Percentiles rank a stretch among this genome's conserved stretches.
phyloP scores from a whole-genome alignment of 2,888 invertebrate species.

The Machimus rusticus region DNA sequence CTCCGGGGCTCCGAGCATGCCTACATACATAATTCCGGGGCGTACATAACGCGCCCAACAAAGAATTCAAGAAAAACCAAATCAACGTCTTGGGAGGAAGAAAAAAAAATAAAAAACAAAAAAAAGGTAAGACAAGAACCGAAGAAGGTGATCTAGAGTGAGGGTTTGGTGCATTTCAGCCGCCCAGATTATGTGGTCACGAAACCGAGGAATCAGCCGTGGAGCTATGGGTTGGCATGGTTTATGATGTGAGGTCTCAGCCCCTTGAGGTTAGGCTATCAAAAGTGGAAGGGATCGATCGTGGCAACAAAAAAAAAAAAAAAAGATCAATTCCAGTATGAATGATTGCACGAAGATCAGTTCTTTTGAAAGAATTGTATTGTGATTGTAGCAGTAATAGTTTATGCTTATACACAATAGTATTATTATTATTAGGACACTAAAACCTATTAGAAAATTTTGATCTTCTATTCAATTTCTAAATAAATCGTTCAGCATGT shows the following conservation, averaged over 20 bases:
- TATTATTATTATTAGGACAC: no score
- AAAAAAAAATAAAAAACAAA: no score
- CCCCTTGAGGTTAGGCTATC: background rate
- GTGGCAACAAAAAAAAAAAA: background rate
- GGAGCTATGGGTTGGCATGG: background rate
- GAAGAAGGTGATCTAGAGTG: slow-evolving; percentile 26
- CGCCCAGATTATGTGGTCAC: slow-evolving; percentile 36
- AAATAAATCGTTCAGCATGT: background rate
- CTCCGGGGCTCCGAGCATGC: background rate
- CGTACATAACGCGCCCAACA: background rate
- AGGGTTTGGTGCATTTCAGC: slow-evolving; percentile 27
- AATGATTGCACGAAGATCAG: background rate
- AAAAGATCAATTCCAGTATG: background rate
- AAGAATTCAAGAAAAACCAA: slow-evolving; percentile 30
- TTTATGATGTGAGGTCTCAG: background rate
- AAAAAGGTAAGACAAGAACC: slow-evolving; percentile 11
- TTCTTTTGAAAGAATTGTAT: background rate
- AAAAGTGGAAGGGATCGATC: background rate
- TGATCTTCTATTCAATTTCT: background rate
- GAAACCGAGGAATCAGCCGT: background rate
- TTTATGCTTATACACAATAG: background rate
- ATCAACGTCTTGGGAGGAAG: background rate
- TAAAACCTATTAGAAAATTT: no score
- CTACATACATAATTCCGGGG: background rate
- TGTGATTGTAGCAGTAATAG: background rate